Evolutionary conservation across 2,113 vertebrate genomes (phyloP), one percentile per base, ranked within the genome.

Genomic region (Spea multiplicata): DNA sequence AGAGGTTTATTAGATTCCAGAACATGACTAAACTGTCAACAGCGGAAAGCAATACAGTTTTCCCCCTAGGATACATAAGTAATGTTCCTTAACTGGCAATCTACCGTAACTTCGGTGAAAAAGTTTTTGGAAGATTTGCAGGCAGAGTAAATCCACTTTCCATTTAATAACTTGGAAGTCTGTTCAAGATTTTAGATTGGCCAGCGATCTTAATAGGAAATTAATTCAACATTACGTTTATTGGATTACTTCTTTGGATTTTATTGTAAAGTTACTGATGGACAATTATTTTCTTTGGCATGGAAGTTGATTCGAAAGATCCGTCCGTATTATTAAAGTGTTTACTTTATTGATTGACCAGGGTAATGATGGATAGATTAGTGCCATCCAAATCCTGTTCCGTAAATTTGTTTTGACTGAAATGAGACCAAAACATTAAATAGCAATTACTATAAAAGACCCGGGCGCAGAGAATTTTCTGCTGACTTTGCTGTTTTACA

Each of bases 201-300:
- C 30, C 13, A 52, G 48, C 50, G 69, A 71, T 65, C 65, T 72
- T 72, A 71, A 78, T 72, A 70, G 76, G 62, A 78, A 71, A 66
- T 59, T 78, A 72, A 72, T 71, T 65, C 71, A 78, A 71, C 65
- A 78, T 78, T 71, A 78, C 71, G 30, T 53, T 46, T 68, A 71
- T 50, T 72, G 13, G 49, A 75, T 47, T 71, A 57, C 68, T 45
- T 53, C 70, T 71, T 13, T 64, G 59, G 69, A 71, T 47, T 53
- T 61, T 62, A 49, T 61, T 48, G 45, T 65, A 50, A 68, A 53
- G 57, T 71, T 50, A 64, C 75, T 78, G 76, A 78, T 78, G 71
- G 65, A 57, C 69, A 71, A 72, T 78, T 77, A 77, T 77, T 77
- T 77, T 77, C 55, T 57, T 65, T 78, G 76, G 76, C 76, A 72